phyloP scores from a whole-genome alignment of 2,797 vertebrate genomes.

The Anomalospiza imberbis region DNA sequence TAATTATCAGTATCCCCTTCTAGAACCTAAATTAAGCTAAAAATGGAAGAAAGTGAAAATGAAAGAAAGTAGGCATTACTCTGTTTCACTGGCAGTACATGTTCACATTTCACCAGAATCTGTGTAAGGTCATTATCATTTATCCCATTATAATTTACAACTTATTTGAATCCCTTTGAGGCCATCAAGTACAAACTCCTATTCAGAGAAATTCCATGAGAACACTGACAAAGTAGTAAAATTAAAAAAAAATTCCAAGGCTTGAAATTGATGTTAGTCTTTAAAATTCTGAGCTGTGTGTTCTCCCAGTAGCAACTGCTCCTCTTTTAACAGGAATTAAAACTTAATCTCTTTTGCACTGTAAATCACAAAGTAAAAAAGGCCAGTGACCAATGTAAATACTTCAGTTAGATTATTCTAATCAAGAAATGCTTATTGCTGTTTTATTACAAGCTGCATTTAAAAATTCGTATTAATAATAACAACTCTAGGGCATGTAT shows the following conservation, averaged over 20 bases:
- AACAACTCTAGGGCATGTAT: background rate
- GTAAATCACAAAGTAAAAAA: conserved; percentile 7
- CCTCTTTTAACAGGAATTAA: background rate
- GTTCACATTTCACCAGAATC: background rate
- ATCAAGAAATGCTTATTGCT: background rate
- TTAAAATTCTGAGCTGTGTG: background rate
- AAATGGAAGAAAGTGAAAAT: background rate
- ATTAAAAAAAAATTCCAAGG: background rate
- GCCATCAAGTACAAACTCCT: background rate
- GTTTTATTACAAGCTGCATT: background rate
- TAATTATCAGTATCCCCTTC: background rate
- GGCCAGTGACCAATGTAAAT: background rate
- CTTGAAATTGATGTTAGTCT: background rate
- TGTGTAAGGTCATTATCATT: background rate
- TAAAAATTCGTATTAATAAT: background rate
- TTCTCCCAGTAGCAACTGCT: background rate
- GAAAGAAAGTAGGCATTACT: background rate
- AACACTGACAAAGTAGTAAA: background rate
- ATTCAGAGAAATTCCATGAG: background rate
- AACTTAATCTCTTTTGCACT: background rate
- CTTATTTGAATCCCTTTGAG: background rate
- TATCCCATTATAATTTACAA: background rate
- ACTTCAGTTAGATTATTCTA: conserved; percentile 28
- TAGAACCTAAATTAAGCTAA: background rate
- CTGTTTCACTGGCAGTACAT: background rate